Evolutionary conservation across 1,140 invertebrate genomes (phyloP).

Genomic region (Saxidomus purpurata): DNA sequence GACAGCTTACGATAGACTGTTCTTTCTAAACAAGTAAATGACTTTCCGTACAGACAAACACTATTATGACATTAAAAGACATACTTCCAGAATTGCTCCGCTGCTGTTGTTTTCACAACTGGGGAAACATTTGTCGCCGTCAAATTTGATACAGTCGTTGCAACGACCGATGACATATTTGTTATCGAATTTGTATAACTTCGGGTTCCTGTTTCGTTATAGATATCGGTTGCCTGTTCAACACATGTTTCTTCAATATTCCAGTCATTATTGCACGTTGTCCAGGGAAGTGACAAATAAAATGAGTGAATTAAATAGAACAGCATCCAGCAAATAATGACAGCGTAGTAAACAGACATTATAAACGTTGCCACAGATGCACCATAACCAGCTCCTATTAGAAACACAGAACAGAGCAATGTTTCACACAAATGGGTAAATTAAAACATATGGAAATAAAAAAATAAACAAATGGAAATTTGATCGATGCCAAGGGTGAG

Average conservation of each 20-base stretch:
- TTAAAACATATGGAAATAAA: too few species aligned
- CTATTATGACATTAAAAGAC: neutral
- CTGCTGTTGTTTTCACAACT: neutral
- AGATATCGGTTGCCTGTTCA: neutral
- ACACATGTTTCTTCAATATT: slow-evolving; percentile 50
- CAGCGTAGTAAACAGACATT: slow-evolving; percentile 95
- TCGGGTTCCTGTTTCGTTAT: neutral
- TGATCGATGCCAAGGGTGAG: too few species aligned
- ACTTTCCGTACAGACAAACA: too few species aligned
- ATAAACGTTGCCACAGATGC: slow-evolving; percentile 70
- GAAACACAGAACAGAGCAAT: too few species aligned
- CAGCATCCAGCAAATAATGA: slow-evolving; percentile 98
- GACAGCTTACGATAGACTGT: too few species aligned
- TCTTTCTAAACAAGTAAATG: too few species aligned
- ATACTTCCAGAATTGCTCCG: slow-evolving; percentile 53
- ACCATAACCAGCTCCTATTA: slow-evolving; percentile 72
- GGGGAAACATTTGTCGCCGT: neutral
- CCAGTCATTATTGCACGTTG: slow-evolving; percentile 63
- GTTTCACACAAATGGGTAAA: too few species aligned
- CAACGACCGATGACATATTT: neutral
- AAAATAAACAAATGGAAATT: too few species aligned
- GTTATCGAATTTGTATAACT: neutral
- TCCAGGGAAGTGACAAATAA: slow-evolving; percentile 92
- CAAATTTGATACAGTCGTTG: slow-evolving; percentile 38
- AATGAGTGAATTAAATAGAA: slow-evolving; percentile 92